phyloP scores from a whole-genome alignment of 2,888 invertebrate species.

The Archips xylosteana region DNA sequence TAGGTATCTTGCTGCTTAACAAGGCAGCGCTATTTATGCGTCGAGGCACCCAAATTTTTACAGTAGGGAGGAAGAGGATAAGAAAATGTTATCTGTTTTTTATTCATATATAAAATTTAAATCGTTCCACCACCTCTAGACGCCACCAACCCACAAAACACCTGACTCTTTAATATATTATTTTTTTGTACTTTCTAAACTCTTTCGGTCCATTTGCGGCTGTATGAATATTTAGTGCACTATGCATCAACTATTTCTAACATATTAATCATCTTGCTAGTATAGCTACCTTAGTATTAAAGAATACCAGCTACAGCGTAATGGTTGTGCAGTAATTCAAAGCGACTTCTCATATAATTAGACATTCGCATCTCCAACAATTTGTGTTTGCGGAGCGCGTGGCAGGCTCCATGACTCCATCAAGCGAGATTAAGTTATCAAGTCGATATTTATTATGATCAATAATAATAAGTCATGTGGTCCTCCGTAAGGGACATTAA shows the following conservation, averaged over 20 bases:
- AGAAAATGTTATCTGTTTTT: too few species aligned
- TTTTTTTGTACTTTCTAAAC: too few species aligned
- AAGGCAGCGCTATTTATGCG: too few species aligned
- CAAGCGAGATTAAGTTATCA: slow-evolving; percentile 70
- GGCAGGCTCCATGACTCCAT: slow-evolving; percentile 50
- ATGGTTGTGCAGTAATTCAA: slow-evolving; percentile 22
- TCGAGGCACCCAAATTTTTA: too few species aligned
- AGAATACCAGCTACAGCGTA: not conserved
- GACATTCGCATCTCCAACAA: slow-evolving; percentile 40
- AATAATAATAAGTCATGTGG: slow-evolving; percentile 64
- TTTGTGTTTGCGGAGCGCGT: slow-evolving; percentile 50
- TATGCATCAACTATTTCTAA: slow-evolving; percentile 4
- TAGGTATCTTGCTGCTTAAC: too few species aligned
- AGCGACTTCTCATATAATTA: slow-evolving; percentile 26
- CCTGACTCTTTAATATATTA: too few species aligned
- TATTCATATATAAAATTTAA: too few species aligned
- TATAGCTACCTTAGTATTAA: slow-evolving; percentile 21
- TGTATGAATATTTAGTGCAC: not conserved
- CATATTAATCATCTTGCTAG: not conserved
- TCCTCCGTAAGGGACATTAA: slow-evolving; percentile 47
- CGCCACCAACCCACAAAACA: too few species aligned
- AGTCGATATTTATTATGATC: slow-evolving; percentile 64
- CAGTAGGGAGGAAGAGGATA: too few species aligned
- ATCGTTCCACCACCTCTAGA: too few species aligned
- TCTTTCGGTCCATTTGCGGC: not conserved